Evolutionary conservation across 2,888 invertebrate genomes (phyloP).

Genomic region (Zygogramma bicolorata): DNA sequence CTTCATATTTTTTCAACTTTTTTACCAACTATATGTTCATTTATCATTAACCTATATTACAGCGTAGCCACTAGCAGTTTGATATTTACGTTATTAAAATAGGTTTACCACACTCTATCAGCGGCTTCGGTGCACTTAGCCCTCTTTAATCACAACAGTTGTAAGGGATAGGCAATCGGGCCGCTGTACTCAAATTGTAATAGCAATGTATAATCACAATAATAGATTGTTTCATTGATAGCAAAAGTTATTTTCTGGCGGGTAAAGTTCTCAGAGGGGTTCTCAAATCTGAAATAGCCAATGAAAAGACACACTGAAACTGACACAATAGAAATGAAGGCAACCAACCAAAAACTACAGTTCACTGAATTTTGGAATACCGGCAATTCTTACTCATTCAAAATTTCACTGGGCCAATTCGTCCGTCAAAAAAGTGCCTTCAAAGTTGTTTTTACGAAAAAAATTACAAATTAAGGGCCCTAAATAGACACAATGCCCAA

Average conservation of each 20-base stretch:
- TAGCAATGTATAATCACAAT: conserved; percentile 12
- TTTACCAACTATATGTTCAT: conserved; percentile 59
- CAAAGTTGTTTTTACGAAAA: conserved; percentile 91
- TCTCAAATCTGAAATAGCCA: conserved; percentile 84
- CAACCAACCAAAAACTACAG: conserved; percentile 72
- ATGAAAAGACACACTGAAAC: conserved; percentile 74
- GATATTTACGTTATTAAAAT: conserved; percentile 3
- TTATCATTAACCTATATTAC: conserved; percentile 60
- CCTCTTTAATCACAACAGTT: conserved; percentile 37
- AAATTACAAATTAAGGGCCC: conserved; percentile 86
- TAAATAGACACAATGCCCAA: conserved; percentile 86
- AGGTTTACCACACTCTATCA: conserved; percentile 44
- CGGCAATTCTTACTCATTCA: conserved; percentile 72
- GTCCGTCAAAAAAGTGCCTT: conserved; percentile 97
- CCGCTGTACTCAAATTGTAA: conserved; percentile 22
- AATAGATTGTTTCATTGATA: conserved; percentile 27
- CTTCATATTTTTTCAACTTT: conserved; percentile 55
- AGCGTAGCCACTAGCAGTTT: conserved; percentile 46
- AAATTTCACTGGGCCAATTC: conserved; percentile 89
- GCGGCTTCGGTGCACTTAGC: conserved; percentile 34
- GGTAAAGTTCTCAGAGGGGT: conserved; percentile 67
- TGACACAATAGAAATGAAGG: conserved; percentile 87
- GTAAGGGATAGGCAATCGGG: conserved; percentile 34
- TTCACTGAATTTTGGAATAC: conserved; percentile 56
- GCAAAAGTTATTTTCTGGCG: conserved; percentile 52